Evolutionary conservation across 2,113 vertebrate genomes (phyloP), one percentile per base, ranked within the genome.

Genomic region (Oreocharis arfaki): DNA sequence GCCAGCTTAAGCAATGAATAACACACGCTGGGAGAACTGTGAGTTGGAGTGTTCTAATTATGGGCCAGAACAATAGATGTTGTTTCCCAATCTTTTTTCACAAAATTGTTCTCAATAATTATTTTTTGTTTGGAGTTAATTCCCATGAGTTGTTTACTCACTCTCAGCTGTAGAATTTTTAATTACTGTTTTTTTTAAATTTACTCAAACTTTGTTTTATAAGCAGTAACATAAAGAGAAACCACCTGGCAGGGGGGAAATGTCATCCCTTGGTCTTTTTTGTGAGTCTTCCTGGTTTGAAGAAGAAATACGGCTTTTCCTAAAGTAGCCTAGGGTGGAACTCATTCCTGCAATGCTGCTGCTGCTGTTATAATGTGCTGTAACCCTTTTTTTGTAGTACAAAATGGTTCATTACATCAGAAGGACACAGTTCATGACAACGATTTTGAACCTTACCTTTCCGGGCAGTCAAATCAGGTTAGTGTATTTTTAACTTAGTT

Each of bases 371-470:
- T 93, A 90, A 96, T 67, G 5, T 63, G 30, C 87, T 95, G 68
- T 50, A 93, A 93, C 52, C 93, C 92, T 98, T 96, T 97, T 90
- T 22, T 98, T 98, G 56, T 95, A 99, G 99, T 99, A 95, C 99
- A 99, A 98, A 99, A 99, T 98, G 99, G 99, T 98, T 99, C 99
- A 6, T 97, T 99, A 96, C 99, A 99, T 98, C 99, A 99, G 97
- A 99, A 99, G 98, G 99, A 99, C 92, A 98, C 98, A 90, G 98
- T 99, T 92, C 99, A 99, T 21, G 99, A 99, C 98, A 99, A 98
- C 96, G 99, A 99, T 97, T 99, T 99, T 98, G 99, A 99, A 95
- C 99, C 98, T 97, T 99, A 99, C 97, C 99, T 99, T 97, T 99
- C 99, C 39, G 97, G 99, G 98, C 99, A 99, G 96, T 99, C 99